A percentile compares a stretch with the other conserved stretches of the same genome.
Conservation (phyloP, 1,140 invertebrate species). For the Arctopsyche grandis region DNA sequence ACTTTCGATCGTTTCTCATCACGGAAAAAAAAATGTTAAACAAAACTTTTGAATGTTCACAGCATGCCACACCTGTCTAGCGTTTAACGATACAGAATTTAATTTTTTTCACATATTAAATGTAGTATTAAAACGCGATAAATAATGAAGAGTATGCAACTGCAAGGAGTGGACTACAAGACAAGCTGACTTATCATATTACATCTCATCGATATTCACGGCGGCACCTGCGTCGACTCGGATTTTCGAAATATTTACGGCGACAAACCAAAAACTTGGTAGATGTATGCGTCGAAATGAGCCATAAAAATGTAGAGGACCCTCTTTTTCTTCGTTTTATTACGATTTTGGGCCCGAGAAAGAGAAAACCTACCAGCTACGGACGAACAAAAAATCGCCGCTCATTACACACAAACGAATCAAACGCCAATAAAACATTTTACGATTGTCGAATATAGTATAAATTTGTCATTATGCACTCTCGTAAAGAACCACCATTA, state of each 20-base stretch:
- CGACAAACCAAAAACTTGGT: constrained; percentile 34
- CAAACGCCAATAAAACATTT: constrained; percentile 9
- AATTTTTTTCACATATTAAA: no score
- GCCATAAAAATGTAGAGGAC: constrained; percentile 39
- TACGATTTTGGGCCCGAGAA: constrained; percentile 1
- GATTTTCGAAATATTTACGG: constrained; percentile 40
- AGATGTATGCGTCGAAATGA: constrained; percentile 35
- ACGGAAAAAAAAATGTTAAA: no score
- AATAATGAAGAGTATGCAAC: neutral
- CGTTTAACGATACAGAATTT: no score
- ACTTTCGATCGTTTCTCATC: no score
- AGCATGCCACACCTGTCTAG: no score
- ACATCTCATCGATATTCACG: constrained; percentile 34
- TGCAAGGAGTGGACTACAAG: constrained; percentile 8
- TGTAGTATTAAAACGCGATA: neutral
- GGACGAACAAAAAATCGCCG: neutral
- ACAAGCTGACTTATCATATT: constrained; percentile 23
- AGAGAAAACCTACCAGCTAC: neutral
- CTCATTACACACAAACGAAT: neutral
- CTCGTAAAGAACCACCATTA: neutral
- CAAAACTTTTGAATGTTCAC: no score
- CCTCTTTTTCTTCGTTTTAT: constrained; percentile 3
- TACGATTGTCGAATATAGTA: constrained; percentile 8
- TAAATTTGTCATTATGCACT: constrained; percentile 6
- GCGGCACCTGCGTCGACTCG: constrained; percentile 23